These are phyloP conservation scores for Petrocephalus zakoni DNA, from an alignment of 2,113 vertebrate species.

Conservation along the genomic window DNA sequence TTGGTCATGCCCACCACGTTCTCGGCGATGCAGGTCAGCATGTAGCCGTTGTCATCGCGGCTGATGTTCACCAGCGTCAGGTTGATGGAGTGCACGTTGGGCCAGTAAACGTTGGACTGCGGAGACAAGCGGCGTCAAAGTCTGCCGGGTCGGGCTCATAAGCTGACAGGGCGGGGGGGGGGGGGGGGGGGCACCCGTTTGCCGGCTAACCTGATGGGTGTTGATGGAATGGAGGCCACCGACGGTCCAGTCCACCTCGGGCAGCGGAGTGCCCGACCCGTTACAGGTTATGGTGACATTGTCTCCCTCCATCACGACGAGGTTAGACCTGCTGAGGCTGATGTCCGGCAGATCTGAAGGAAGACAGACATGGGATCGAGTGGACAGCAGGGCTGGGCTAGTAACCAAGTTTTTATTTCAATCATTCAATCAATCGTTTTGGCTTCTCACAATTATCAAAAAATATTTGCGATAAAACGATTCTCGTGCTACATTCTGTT, in stretches of 20 bases:
- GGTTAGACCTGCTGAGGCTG: slow-evolving; percentile 86
- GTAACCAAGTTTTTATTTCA: background rate
- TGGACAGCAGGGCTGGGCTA: background rate
- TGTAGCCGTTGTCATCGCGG: slow-evolving; percentile 86
- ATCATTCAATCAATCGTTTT: too few relatives aligned
- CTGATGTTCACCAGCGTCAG: slow-evolving; percentile 89
- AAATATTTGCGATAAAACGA: background rate
- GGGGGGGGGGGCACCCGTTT: background rate
- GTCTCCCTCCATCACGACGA: slow-evolving; percentile 84
- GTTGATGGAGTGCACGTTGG: slow-evolving; percentile 92
- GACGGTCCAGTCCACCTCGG: slow-evolving; percentile 95
- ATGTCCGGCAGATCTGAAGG: slow-evolving; percentile 86
- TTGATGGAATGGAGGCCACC: slow-evolving; percentile 86
- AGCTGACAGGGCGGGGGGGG: background rate
- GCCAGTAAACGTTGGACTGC: slow-evolving; percentile 91
- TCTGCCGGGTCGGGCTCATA: background rate
- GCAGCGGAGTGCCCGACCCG: slow-evolving; percentile 81
- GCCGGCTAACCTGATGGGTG: slow-evolving; percentile 80
- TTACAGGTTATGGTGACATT: slow-evolving; percentile 91
- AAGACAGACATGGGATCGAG: background rate
- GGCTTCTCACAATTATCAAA: background rate
- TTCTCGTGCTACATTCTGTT: background rate
- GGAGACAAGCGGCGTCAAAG: background rate
- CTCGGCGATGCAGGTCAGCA: slow-evolving; percentile 89
- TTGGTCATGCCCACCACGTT: slow-evolving; percentile 97